A percentile compares a stretch with the other conserved stretches of the same genome.
Evolutionary conservation across 2,797 vertebrate species (phyloP).

Genomic region (Coregonus suidteri): DNA sequence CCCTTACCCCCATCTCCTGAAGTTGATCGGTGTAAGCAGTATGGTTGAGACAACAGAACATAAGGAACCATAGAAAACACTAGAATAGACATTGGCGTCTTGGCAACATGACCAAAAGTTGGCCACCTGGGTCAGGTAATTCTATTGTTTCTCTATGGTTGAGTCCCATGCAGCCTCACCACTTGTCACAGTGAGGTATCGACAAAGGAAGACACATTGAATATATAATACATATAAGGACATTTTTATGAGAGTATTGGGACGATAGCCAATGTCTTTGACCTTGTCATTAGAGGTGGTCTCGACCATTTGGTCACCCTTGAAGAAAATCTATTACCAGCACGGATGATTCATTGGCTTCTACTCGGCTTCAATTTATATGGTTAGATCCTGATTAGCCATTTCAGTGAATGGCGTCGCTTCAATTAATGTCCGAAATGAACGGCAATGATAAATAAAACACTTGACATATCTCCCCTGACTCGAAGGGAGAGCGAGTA

Average conservation of each 20-base stretch:
- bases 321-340: constrained; percentile 19
- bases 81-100: background rate
- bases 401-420: constrained; percentile 28
- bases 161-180: background rate
- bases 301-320: background rate
- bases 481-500: background rate
- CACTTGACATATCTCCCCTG: background rate
- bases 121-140: background rate
- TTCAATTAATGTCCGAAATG: background rate
- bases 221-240: background rate
- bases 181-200: background rate
- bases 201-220: background rate
- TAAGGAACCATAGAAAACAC: background rate
- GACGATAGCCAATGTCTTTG: background rate
- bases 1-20: no score
- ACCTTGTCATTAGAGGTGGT: constrained; percentile 3
- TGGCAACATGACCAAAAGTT: background rate
- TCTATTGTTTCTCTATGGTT: background rate
- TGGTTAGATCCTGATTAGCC: constrained; percentile 25
- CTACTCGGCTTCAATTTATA: constrained; percentile 26
- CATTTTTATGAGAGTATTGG: background rate
- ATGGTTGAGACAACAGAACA: background rate
- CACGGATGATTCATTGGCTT: constrained; percentile 5
- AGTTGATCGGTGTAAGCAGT: background rate
- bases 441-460: background rate